These are phyloP conservation scores for Sitta europaea DNA, from an alignment of 2,113 vertebrate genomes.

Conservation along the genomic window DNA sequence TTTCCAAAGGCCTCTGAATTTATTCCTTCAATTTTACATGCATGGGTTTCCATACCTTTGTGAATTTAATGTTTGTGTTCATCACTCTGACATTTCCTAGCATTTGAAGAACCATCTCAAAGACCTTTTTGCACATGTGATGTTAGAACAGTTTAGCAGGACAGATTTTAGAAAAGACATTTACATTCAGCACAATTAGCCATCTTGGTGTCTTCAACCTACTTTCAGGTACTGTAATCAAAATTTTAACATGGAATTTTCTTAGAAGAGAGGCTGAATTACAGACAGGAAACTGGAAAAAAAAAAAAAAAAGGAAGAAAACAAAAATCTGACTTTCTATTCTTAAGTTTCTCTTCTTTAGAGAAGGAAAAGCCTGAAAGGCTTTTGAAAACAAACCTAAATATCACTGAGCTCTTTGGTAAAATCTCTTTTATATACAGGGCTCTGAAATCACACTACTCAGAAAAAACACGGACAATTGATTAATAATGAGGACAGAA, in stretches of 20 bases:
- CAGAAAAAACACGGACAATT: constrained; percentile 50
- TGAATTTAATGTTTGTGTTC: constrained; percentile 14
- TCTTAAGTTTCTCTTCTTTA: constrained; percentile 33
- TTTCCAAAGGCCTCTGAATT: constrained; percentile 29
- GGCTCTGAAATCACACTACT: constrained; percentile 47
- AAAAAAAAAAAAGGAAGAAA: background rate
- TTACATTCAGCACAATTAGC: background rate
- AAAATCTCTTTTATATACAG: constrained; percentile 48
- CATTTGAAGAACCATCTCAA: constrained; percentile 17
- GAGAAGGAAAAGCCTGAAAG: constrained; percentile 18
- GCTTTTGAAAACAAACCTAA: constrained; percentile 52
- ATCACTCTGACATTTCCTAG: background rate
- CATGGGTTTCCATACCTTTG: constrained; percentile 16
- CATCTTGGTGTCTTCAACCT: background rate
- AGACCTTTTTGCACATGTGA: background rate
- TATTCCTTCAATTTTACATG: constrained; percentile 9
- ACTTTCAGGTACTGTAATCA: background rate
- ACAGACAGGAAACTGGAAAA: background rate
- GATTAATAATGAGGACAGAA: constrained; percentile 72
- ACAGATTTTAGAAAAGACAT: background rate
- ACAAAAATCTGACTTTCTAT: background rate
- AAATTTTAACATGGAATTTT: constrained; percentile 5
- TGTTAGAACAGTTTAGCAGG: background rate
- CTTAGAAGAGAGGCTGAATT: background rate
- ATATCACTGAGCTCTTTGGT: background rate